These are phyloP conservation scores for Auanema freiburgensis DNA, from an alignment of 2,888 invertebrate genomes.

Conservation along the genomic window DNA sequence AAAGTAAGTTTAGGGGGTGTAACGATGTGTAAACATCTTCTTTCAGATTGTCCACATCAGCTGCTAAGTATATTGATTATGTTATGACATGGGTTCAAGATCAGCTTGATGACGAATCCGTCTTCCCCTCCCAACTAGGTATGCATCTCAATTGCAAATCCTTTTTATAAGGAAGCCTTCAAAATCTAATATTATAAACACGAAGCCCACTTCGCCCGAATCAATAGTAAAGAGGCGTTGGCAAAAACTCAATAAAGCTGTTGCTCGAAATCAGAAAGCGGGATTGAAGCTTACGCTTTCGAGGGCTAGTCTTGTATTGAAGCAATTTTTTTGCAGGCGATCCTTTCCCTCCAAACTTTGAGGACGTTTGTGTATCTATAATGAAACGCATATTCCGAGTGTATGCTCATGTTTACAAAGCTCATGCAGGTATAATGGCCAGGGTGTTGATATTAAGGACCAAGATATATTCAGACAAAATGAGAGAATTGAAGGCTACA, in stretches of 20 bases:
- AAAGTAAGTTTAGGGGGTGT: conserved; percentile 68
- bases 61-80: conserved; percentile 84
- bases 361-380: conserved; percentile 90
- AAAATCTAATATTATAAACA: no score
- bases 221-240: no score
- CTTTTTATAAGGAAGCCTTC: no score
- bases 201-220: no score
- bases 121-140: conserved; percentile 97
- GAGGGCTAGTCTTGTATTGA: not conserved
- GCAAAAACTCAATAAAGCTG: no score
- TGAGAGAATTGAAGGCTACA: conserved; percentile 24
- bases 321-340: conserved; percentile 38
- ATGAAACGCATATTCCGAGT: conserved; percentile 95
- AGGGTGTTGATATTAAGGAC: not conserved
- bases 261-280: no score
- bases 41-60: conserved; percentile 35
- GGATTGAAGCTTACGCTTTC: conserved; percentile 10
- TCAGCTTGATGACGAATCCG: conserved; percentile 94
- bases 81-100: conserved; percentile 99
- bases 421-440: conserved; percentile 74
- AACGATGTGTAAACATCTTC: not conserved
- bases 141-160: conserved; percentile 30
- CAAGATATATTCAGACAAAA: conserved; percentile 4
- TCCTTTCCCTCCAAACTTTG: conserved; percentile 55
- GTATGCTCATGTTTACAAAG: conserved; percentile 99